Conservation (phyloP, 2,113 vertebrate genomes). For the Hirundichthys speculiger region DNA sequence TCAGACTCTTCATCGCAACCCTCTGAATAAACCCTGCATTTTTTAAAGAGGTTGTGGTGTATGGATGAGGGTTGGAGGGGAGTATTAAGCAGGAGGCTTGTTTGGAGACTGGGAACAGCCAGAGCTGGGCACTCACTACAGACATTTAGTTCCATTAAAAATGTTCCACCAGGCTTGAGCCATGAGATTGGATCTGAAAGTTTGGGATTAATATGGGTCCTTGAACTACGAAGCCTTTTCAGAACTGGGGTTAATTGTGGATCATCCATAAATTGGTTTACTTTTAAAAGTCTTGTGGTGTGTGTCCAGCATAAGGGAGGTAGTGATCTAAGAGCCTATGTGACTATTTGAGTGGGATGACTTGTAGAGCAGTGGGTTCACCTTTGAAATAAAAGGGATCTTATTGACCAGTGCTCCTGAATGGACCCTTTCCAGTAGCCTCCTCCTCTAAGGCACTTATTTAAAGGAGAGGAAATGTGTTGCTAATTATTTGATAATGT, state of each 20-base stretch:
- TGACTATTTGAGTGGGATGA: slow-evolving; percentile 32
- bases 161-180: slow-evolving; percentile 35
- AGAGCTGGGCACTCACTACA: slow-evolving; percentile 70
- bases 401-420: slow-evolving; percentile 37
- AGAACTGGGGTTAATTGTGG: slow-evolving; percentile 31
- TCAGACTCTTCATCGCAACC: slow-evolving; percentile 42
- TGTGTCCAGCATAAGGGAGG: slow-evolving; percentile 66
- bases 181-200: slow-evolving; percentile 22
- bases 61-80: slow-evolving; percentile 31
- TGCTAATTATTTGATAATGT: slow-evolving; percentile 20
- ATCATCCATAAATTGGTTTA: slow-evolving; percentile 19
- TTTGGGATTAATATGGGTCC: slow-evolving; percentile 33
- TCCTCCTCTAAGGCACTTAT: slow-evolving; percentile 34
- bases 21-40: slow-evolving; percentile 59
- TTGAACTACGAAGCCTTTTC: slow-evolving; percentile 7
- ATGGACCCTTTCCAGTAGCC: slow-evolving; percentile 31
- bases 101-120: slow-evolving; percentile 81
- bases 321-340: slow-evolving; percentile 43
- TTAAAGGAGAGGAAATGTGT: slow-evolving; percentile 13
- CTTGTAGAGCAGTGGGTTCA: slow-evolving; percentile 34
- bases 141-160: slow-evolving; percentile 32
- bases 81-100: slow-evolving; percentile 51
- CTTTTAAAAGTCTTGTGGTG: slow-evolving; percentile 49
- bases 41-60: slow-evolving; percentile 35
- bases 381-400: slow-evolving; percentile 33